These are phyloP conservation scores for Maniola jurtina DNA, from an alignment of 1,140 invertebrate genomes.

Conservation along the genomic window DNA sequence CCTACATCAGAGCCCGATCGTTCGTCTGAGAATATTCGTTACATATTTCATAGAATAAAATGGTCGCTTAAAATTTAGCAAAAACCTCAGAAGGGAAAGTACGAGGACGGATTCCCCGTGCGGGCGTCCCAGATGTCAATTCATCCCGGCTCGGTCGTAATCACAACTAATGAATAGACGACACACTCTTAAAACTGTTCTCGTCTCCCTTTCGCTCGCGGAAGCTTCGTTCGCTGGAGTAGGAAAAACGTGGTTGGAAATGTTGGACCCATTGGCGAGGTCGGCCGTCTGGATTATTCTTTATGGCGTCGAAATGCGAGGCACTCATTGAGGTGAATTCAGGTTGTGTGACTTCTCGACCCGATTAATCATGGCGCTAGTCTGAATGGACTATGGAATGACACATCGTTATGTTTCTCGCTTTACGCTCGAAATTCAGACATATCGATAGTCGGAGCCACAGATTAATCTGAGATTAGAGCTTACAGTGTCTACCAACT, in stretches of 20 bases:
- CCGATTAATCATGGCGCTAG: slow-evolving; percentile 62
- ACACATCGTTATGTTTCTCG: slow-evolving; percentile 45
- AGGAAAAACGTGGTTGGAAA: slow-evolving; percentile 44
- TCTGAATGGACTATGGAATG: slow-evolving; percentile 55
- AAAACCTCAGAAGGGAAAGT: slow-evolving; percentile 67
- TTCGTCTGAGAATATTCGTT: not conserved
- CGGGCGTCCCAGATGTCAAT: slow-evolving; percentile 69
- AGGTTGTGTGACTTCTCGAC: slow-evolving; percentile 67
- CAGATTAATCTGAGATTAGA: too few relatives aligned
- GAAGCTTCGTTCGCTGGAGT: slow-evolving; percentile 43
- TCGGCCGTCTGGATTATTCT: slow-evolving; percentile 68
- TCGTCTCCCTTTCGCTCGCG: slow-evolving; percentile 54
- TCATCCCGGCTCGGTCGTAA: slow-evolving; percentile 62
- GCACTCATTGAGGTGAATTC: slow-evolving; percentile 69
- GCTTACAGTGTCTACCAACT: too few relatives aligned
- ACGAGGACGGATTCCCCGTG: slow-evolving; percentile 47
- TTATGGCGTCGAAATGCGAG: slow-evolving; percentile 70
- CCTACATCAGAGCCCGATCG: not conserved
- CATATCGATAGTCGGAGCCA: slow-evolving; percentile 24
- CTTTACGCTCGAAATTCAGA: slow-evolving; percentile 18
- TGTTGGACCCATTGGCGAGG: slow-evolving; percentile 53
- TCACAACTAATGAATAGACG: slow-evolving; percentile 76
- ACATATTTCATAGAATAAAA: slow-evolving; percentile 53
- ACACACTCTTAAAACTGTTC: slow-evolving; percentile 52
- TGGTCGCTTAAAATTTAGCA: slow-evolving; percentile 64